A percentile compares a stretch with the other conserved stretches of the same genome.
Conservation (phyloP, 2,797 vertebrate genomes). For the Kryptopterus vitreolus region DNA sequence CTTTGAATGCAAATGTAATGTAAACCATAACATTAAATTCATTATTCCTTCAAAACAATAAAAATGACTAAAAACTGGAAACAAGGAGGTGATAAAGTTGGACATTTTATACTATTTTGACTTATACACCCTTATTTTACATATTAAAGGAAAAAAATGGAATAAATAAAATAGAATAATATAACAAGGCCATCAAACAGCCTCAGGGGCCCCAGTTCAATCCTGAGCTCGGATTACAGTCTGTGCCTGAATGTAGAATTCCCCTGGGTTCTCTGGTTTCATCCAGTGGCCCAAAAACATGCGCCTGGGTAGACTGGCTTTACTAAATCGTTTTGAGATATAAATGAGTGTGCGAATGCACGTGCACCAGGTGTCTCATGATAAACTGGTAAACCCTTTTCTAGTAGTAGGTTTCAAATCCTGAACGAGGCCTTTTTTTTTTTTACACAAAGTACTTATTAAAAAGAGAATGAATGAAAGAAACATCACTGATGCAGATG, state of each 20-base stretch:
- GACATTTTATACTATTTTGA: not conserved
- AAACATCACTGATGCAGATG: not conserved
- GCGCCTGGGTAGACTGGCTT: not conserved
- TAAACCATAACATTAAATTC: not conserved
- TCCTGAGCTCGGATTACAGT: not conserved
- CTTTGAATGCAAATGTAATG: too few relatives aligned
- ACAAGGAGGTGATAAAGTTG: not conserved
- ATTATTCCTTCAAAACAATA: not conserved
- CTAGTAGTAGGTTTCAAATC: not conserved
- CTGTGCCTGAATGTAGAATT: not conserved
- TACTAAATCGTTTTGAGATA: not conserved
- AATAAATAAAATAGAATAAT: not conserved
- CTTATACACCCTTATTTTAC: not conserved
- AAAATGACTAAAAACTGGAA: not conserved
- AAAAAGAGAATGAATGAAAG: not conserved
- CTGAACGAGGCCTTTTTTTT: not conserved
- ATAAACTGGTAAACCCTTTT: not conserved
- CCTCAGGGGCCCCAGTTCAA: not conserved
- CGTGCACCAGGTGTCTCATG: not conserved
- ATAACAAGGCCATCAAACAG: not conserved
- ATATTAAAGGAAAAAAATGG: not conserved
- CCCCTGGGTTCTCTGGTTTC: not conserved
- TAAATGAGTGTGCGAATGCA: not conserved
- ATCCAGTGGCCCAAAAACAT: not conserved
- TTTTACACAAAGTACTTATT: conserved; percentile 6